phyloP scores from a whole-genome alignment of 2,113 vertebrate genomes.

The Malurus melanocephalus region DNA sequence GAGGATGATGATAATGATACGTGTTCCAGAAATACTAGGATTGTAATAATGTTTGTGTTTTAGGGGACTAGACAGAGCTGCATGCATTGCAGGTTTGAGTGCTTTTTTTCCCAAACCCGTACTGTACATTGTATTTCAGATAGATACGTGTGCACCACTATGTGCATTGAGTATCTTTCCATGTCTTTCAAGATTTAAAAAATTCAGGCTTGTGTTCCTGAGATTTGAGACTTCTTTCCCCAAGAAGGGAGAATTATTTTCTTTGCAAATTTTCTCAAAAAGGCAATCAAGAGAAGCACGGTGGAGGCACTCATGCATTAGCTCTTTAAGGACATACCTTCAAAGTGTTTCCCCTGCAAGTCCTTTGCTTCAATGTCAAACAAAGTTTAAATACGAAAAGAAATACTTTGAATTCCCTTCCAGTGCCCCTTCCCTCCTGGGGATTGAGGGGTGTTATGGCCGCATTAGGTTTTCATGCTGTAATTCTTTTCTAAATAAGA shows the following conservation, averaged over 20 bases:
- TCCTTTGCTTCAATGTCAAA: slow-evolving; percentile 31
- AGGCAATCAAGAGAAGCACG: not conserved
- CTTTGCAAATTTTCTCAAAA: slow-evolving; percentile 25
- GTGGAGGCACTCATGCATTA: not conserved
- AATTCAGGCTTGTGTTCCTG: not conserved
- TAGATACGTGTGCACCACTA: not conserved
- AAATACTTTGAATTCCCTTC: slow-evolving; percentile 31
- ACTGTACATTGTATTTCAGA: not conserved
- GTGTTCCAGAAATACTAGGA: not conserved
- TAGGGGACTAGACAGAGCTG: not conserved
- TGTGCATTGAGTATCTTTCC: not conserved
- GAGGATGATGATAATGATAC: not conserved
- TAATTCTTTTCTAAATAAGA: slow-evolving; percentile 57
- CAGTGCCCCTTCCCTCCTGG: slow-evolving; percentile 15
- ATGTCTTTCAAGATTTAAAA: not conserved
- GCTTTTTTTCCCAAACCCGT: not conserved
- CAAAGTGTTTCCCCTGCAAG: slow-evolving; percentile 1
- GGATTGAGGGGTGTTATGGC: not conserved
- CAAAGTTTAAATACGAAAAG: slow-evolving; percentile 37
- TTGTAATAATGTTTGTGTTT: not conserved
- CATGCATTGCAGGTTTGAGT: not conserved
- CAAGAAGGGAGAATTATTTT: slow-evolving; percentile 9
- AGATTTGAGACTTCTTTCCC: not conserved
- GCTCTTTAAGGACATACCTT: slow-evolving; percentile 29
- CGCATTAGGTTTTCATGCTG: not conserved